phyloP scores from a whole-genome alignment of 2,888 invertebrate genomes.

The Hemicrepidius hirtus region DNA sequence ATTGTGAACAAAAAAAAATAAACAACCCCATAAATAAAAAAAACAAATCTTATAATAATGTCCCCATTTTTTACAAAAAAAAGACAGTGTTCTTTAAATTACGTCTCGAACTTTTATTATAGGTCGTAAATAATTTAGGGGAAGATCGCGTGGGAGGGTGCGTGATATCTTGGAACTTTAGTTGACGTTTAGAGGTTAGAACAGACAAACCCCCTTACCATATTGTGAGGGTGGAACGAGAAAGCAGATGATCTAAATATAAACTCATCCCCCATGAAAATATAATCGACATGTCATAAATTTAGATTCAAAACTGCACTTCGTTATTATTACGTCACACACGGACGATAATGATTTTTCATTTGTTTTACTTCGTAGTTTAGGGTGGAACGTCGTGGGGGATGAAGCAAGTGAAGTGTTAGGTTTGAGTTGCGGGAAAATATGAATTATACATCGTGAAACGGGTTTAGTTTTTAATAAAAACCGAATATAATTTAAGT shows the following conservation, averaged over 20 bases:
- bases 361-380: neutral
- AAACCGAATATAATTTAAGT: too few relatives aligned
- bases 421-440: neutral
- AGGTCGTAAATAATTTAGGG: conserved; percentile 5
- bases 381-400: neutral
- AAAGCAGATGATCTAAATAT: conserved; percentile 1
- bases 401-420: neutral
- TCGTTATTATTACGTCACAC: conserved; percentile 1
- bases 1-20: too few relatives aligned
- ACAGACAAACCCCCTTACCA: neutral
- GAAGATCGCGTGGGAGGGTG: conserved; percentile 6
- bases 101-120: neutral
- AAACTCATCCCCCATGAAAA: conserved; percentile 17
- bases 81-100: neutral
- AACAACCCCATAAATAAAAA: neutral
- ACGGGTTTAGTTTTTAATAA: too few relatives aligned
- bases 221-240: neutral
- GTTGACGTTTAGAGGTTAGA: neutral
- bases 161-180: conserved; percentile 10
- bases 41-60: neutral
- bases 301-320: conserved; percentile 23
- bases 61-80: neutral
- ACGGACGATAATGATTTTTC: neutral
- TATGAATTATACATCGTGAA: too few relatives aligned
- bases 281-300: conserved; percentile 26